These are phyloP conservation scores for Caerostris extrusa DNA, from an alignment of 1,140 invertebrate species.

Conservation along the genomic window DNA sequence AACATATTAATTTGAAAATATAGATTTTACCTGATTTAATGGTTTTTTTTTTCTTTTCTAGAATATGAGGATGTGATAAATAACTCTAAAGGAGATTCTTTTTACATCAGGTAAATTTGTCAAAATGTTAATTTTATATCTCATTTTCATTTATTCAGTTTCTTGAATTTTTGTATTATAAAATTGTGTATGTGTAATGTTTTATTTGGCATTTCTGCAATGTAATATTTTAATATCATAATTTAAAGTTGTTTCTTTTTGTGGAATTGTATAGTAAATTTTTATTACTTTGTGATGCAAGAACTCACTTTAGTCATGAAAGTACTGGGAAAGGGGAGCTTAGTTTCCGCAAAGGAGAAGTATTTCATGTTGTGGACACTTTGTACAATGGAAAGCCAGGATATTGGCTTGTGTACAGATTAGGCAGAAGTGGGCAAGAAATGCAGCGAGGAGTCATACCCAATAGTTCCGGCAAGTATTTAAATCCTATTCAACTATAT, in stretches of 20 bases:
- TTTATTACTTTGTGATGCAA: conserved; percentile 45
- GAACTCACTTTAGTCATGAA: conserved; percentile 97
- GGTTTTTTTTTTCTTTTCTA: conserved; percentile 41
- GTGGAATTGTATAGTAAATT: neutral
- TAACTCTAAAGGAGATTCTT: conserved; percentile 93
- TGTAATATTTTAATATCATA: no score
- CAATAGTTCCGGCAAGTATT: conserved; percentile 87
- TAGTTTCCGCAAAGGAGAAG: conserved; percentile 95
- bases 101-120: conserved; percentile 80
- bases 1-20: neutral
- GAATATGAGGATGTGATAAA: conserved; percentile 77
- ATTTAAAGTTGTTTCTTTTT: neutral
- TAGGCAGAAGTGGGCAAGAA: conserved; percentile 95
- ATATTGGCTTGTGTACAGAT: conserved; percentile 96
- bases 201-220: no score
- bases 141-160: neutral
- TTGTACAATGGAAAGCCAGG: conserved; percentile 98
- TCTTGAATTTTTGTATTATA: neutral
- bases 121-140: neutral
- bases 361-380: conserved; percentile 98
- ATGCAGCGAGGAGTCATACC: conserved; percentile 98
- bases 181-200: no score
- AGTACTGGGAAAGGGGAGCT: conserved; percentile 89
- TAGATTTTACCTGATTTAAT: neutral
- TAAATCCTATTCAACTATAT: no score